Base-by-base conservation (phyloP, 2,888 invertebrate genomes). In the Drosophila paracracens region DNA sequence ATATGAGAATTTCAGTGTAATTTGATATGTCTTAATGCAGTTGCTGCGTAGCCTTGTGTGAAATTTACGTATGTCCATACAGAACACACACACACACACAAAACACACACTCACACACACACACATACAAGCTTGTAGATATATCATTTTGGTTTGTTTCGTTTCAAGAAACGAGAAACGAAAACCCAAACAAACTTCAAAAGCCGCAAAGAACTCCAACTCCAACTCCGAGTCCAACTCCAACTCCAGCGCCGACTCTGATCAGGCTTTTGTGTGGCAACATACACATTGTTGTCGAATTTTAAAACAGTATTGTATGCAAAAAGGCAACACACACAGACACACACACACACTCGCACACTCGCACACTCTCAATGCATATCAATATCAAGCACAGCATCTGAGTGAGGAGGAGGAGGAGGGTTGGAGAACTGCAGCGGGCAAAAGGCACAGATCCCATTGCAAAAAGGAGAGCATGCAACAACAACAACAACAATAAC, bases 1-100 rank as follows among this genome's bases (percentile, higher is more conserved):
- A 81, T 88, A 77, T 78, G 80, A 87, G 90, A 81, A 90, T 79
- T 89, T 83, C 81, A 78, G 76, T 86, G 87, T 72, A 87, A 87
- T 78, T 81, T 72, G 79, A 87, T 89, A 79, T 61, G 57, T 65
- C 74, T 77, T 79, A 81, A 75, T 79, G 85, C 79, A 79, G 75
- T 85, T 78, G 70, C 73, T 78, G 70, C 71, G 76, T 65, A 81
- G 86, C 78, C 81, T 88, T 87, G 83, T 90, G 87, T 79, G 88
- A 88, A 79, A 78, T 84, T 70, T 62, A 63, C 56, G 83, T 76
- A 69, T 82, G 67, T 82, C 65, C 74, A 64, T 18, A 40, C 59
- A 61, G 48, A 51, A 53, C 36, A 35, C 27, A 50, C 29, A 64
- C 54, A 67, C 56, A 52, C 38, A 52, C 27, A 65, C 25, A 51